Evolutionary conservation across 2,888 invertebrate genomes (phyloP).

Genomic region (Athalia rosae): DNA sequence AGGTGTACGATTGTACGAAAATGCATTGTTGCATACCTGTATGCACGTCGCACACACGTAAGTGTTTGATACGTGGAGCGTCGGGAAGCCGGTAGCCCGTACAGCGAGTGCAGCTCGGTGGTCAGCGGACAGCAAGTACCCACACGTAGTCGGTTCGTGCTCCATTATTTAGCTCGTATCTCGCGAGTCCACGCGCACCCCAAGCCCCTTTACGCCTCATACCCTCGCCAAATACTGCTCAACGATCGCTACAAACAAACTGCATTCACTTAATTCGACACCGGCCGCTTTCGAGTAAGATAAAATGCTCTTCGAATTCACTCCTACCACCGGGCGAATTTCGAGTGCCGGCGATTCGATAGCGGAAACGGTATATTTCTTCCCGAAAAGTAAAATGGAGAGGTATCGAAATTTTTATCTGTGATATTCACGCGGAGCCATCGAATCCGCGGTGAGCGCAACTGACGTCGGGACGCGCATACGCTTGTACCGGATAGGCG

Average conservation of each 20-base stretch:
- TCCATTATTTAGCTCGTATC: conserved; percentile 69
- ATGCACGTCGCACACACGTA: conserved; percentile 17
- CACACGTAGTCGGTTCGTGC: conserved; percentile 45
- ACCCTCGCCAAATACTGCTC: conserved; percentile 53
- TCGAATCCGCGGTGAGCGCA: too few species aligned
- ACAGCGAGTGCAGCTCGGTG: neutral
- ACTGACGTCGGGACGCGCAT: too few species aligned
- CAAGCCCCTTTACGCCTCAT: conserved; percentile 46
- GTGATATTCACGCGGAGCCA: too few species aligned
- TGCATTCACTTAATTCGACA: conserved; percentile 58
- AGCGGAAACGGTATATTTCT: neutral
- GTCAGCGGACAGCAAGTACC: conserved; percentile 19
- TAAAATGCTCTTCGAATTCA: conserved; percentile 32
- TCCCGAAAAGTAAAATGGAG: neutral
- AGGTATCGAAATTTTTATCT: too few species aligned
- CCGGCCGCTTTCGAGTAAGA: conserved; percentile 35
- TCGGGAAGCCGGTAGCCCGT: conserved; percentile 19
- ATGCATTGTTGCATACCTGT: neutral
- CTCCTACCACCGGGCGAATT: neutral
- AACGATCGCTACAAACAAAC: conserved; percentile 56
- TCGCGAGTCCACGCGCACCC: conserved; percentile 65
- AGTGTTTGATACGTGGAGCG: conserved; percentile 25
- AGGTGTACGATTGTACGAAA: neutral
- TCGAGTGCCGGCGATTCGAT: neutral
- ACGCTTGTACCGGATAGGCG: too few species aligned